phyloP scores from a whole-genome alignment of 2,888 invertebrate species.

The Caenorhabditis drosophilae region DNA sequence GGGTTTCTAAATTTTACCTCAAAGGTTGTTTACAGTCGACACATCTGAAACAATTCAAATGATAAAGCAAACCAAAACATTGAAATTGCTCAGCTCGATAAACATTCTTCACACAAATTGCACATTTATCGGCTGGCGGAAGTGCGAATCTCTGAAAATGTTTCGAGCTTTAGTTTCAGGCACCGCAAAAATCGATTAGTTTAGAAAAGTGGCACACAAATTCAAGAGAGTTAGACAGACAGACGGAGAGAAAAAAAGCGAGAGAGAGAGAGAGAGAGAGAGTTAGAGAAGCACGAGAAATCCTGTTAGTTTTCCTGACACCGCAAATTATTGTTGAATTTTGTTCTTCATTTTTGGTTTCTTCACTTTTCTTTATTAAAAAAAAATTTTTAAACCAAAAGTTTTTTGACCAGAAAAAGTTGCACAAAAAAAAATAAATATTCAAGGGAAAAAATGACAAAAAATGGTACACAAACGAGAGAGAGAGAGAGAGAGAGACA shows the following conservation, averaged over 20 bases:
- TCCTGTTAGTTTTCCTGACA: not conserved
- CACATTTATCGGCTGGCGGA: constrained; percentile 47
- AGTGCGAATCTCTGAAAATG: constrained; percentile 51
- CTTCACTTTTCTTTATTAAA: too few species aligned
- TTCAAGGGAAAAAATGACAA: not conserved
- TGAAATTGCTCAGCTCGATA: constrained; percentile 57
- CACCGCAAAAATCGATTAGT: not conserved
- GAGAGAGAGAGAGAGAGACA: too few species aligned
- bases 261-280: too few species aligned
- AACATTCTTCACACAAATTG: constrained; percentile 46
- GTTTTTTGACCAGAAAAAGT: too few species aligned
- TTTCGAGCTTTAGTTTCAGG: too few species aligned
- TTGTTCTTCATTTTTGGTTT: too few species aligned
- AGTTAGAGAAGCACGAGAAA: too few species aligned
- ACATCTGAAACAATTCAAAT: constrained; percentile 57
- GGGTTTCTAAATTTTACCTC: constrained; percentile 39
- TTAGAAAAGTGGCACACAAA: constrained; percentile 2
- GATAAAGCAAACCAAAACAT: constrained; percentile 53
- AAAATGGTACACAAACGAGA: not conserved
- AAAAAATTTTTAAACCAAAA: too few species aligned
- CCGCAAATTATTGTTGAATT: not conserved
- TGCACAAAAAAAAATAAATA: too few species aligned
- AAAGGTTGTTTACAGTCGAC: constrained; percentile 49
- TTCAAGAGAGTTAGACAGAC: too few species aligned
- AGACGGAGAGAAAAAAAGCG: too few species aligned